Conservation (phyloP, 1,140 invertebrate genomes). For the Drosophila jambulina region DNA sequence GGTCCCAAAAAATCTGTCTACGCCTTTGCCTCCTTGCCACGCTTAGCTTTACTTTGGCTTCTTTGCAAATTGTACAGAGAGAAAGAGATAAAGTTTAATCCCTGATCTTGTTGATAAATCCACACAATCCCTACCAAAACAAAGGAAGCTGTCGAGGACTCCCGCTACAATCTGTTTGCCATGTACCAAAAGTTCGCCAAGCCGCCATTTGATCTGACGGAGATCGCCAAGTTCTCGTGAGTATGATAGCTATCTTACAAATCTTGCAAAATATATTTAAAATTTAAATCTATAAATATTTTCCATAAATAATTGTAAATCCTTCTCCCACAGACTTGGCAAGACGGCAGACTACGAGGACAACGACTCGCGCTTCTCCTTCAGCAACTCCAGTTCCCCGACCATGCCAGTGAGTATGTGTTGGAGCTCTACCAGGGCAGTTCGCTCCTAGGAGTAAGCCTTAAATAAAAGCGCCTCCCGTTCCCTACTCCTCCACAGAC, state of each 20-base stretch:
- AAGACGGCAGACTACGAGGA: constrained; percentile 79
- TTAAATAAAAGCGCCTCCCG: constrained; percentile 25
- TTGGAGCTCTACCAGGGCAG: constrained; percentile 51
- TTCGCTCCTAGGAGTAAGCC: not conserved
- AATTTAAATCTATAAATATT: not conserved
- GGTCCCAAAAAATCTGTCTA: constrained; percentile 11
- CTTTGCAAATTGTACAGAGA: not conserved
- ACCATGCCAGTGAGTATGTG: constrained; percentile 87
- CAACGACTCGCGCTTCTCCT: constrained; percentile 89
- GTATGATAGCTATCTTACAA: constrained; percentile 37
- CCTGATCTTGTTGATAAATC: constrained; percentile 46
- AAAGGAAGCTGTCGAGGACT: constrained; percentile 82
- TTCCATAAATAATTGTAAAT: not conserved
- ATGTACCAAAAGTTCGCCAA: constrained; percentile 85
- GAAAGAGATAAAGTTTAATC: constrained; percentile 37
- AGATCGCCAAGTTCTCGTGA: constrained; percentile 84
- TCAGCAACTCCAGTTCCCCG: constrained; percentile 90
- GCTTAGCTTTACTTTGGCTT: constrained; percentile 40
- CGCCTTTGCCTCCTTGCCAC: constrained; percentile 29
- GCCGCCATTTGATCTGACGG: constrained; percentile 82
- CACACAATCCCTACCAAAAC: constrained; percentile 18
- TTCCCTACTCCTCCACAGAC: constrained; percentile 31
- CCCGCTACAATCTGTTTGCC: constrained; percentile 82
- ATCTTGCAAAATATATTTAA: too few species aligned
- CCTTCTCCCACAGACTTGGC: constrained; percentile 46